These are phyloP conservation scores for Brachyptera putata DNA, from an alignment of 2,888 invertebrate species.

Conservation along the genomic window DNA sequence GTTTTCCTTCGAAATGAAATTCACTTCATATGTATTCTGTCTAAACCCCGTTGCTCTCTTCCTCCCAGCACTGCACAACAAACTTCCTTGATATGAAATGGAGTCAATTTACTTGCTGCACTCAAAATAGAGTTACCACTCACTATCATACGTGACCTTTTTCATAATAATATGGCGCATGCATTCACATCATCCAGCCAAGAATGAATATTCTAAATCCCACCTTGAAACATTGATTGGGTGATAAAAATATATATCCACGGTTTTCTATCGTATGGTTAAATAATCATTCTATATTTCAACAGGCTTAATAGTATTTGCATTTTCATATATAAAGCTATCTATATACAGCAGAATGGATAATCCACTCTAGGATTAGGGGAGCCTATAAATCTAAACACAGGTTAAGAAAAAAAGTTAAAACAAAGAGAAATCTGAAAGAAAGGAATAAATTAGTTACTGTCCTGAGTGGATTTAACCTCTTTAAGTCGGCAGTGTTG, in stretches of 20 bases:
- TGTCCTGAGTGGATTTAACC: not conserved
- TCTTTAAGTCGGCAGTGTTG: too few species aligned
- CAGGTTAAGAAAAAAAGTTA: not conserved
- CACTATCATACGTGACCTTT: too few species aligned
- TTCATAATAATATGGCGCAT: too few species aligned
- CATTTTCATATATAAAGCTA: not conserved
- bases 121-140: too few species aligned
- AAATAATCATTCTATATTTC: conserved; percentile 4
- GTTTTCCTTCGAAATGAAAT: too few species aligned
- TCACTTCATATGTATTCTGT: too few species aligned
- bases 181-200: not conserved
- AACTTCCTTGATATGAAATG: too few species aligned
- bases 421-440: not conserved
- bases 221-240: not conserved
- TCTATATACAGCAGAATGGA: not conserved
- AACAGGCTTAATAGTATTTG: conserved; percentile 5
- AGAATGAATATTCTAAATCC: conserved; percentile 3
- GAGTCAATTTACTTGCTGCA: too few species aligned
- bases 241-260: not conserved
- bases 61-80: too few species aligned
- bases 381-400: not conserved
- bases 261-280: conserved; percentile 6
- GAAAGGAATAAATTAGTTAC: conserved; percentile 4
- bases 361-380: not conserved
- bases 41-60: too few species aligned